Evolutionary conservation across 30 jellyfish, hydroid and myxozoan genomes (phyloP).

Genomic region (Aurelia aurita): DNA sequence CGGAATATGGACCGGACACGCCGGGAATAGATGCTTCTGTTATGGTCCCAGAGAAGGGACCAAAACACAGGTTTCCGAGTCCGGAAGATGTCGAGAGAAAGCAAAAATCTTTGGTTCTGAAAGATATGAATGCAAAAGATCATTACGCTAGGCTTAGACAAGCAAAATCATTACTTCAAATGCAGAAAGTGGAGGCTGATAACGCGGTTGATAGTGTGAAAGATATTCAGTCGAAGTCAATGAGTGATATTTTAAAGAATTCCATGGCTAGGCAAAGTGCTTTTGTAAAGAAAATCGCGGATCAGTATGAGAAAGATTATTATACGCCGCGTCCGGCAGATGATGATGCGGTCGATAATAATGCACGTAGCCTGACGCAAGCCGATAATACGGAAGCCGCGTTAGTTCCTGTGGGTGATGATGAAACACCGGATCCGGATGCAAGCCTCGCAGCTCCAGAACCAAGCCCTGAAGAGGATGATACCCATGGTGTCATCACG

Average conservation of each 20-base stretch:
- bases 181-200: slow-evolving; percentile 83
- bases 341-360: slow-evolving; percentile 18
- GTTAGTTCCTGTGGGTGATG: neutral
- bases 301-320: slow-evolving; percentile 54
- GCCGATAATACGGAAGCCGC: slow-evolving; percentile 21
- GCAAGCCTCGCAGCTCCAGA: neutral
- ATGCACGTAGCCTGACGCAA: neutral
- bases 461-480: slow-evolving; percentile 24
- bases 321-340: slow-evolving; percentile 24
- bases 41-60: neutral
- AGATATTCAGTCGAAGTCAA: slow-evolving; percentile 45
- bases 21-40: slow-evolving; percentile 44
- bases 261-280: slow-evolving; percentile 76
- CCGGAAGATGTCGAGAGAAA: slow-evolving; percentile 22
- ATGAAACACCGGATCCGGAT: neutral
- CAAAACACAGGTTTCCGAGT: neutral
- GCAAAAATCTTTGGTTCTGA: slow-evolving; percentile 27
- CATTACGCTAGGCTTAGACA: slow-evolving; percentile 47
- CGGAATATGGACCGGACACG: slow-evolving; percentile 57
- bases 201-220: slow-evolving; percentile 65
- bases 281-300: slow-evolving; percentile 58
- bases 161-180: slow-evolving; percentile 62
- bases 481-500: slow-evolving; percentile 5
- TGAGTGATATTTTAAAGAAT: slow-evolving; percentile 44
- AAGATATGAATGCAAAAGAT: slow-evolving; percentile 64